These are phyloP conservation scores for Eciton burchellii DNA, from an alignment of 1,140 invertebrate species.

Conservation along the genomic window DNA sequence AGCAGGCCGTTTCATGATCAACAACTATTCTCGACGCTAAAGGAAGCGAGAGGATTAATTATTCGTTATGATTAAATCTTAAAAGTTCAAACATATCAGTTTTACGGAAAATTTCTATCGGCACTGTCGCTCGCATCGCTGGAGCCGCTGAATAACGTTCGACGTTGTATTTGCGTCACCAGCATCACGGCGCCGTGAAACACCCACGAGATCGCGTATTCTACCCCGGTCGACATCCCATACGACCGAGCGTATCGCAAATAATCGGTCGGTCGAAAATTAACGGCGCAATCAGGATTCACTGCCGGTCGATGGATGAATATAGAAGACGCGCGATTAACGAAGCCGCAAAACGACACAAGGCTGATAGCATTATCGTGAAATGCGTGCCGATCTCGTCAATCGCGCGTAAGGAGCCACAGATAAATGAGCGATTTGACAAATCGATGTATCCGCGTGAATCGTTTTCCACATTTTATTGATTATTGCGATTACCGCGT, in stretches of 20 bases:
- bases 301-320: background rate
- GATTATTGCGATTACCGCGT: too few relatives aligned
- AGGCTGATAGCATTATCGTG: conserved; percentile 5
- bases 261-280: conserved; percentile 59
- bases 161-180: conserved; percentile 48
- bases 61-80: background rate
- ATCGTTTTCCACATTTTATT: conserved; percentile 5
- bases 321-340: conserved; percentile 16
- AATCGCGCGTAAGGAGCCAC: background rate
- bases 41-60: background rate
- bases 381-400: conserved; percentile 34
- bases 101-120: conserved; percentile 2
- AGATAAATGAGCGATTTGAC: background rate
- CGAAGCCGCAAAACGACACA: conserved; percentile 13
- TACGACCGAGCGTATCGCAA: conserved; percentile 6
- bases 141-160: conserved; percentile 31
- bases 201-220: conserved; percentile 47
- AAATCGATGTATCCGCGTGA: background rate
- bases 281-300: conserved; percentile 1
- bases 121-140: conserved; percentile 19
- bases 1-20: too few relatives aligned
- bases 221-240: background rate
- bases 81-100: background rate
- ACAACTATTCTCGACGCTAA: too few relatives aligned
- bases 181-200: conserved; percentile 59